Percentiles rank a stretch among this genome's conserved stretches.
These are phyloP conservation scores for Octodon degus DNA, from an alignment of 2,113 vertebrate species.

Conservation along the genomic window DNA sequence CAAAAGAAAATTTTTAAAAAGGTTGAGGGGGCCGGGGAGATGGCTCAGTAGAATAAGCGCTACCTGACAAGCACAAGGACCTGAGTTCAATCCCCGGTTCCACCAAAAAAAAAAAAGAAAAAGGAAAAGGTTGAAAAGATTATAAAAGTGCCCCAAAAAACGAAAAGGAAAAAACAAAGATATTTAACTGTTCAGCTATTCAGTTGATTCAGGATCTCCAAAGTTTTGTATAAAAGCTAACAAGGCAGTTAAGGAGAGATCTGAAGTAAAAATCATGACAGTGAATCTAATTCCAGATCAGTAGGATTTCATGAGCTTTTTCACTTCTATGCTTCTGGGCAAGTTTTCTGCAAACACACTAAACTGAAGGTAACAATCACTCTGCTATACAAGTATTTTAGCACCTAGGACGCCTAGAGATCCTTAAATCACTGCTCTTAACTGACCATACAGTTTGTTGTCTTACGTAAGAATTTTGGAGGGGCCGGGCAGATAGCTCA, in stretches of 20 bases:
- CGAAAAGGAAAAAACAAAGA: too few species aligned
- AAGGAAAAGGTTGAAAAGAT: constrained; percentile 90
- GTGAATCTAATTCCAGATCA: constrained; percentile 92
- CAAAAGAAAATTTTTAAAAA: constrained; percentile 89
- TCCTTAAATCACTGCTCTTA: constrained; percentile 89
- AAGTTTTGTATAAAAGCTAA: constrained; percentile 92
- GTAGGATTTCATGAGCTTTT: constrained; percentile 94
- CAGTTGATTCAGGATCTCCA: constrained; percentile 93
- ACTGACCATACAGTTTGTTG: constrained; percentile 93
- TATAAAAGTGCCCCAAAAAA: too few species aligned
- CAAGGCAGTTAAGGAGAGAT: constrained; percentile 93
- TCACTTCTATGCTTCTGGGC: constrained; percentile 92
- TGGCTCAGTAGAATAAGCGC: too few species aligned
- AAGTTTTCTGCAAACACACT: constrained; percentile 93
- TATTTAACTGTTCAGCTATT: constrained; percentile 94
- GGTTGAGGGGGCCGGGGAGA: too few species aligned
- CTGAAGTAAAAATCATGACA: constrained; percentile 91
- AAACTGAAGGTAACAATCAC: constrained; percentile 93
- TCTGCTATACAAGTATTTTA: constrained; percentile 79
- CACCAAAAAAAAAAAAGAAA: too few species aligned
- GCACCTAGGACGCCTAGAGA: too few species aligned
- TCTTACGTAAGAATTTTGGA: constrained; percentile 91
- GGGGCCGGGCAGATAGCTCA: background rate
- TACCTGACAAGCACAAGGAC: too few species aligned
- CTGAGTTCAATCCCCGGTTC: too few species aligned